These are phyloP conservation scores for Bungarus multicinctus DNA, from an alignment of 2,113 vertebrate genomes.

Conservation along the genomic window DNA sequence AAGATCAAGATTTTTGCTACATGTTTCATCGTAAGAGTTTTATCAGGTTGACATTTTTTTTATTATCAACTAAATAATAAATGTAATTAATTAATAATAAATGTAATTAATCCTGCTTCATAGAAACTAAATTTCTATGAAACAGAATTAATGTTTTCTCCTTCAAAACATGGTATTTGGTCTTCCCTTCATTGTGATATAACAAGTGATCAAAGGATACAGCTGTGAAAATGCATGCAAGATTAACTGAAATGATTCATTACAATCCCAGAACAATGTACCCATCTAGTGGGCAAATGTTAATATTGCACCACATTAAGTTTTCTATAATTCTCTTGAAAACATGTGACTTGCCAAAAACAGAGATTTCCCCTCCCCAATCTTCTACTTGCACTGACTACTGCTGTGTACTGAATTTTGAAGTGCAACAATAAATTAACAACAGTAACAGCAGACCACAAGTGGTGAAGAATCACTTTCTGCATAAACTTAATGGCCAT, in stretches of 20 bases:
- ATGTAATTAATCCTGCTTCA: background rate
- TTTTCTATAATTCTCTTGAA: background rate
- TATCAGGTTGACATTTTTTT: background rate
- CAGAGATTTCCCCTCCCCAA: background rate
- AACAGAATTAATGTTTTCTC: background rate
- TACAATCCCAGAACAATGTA: constrained; percentile 39
- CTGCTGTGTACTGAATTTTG: background rate
- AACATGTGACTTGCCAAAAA: background rate
- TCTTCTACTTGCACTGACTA: background rate
- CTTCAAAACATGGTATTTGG: too few relatives aligned
- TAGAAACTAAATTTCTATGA: background rate
- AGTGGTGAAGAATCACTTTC: background rate
- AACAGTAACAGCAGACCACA: background rate
- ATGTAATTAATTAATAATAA: background rate
- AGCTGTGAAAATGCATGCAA: constrained; percentile 6
- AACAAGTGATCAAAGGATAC: background rate
- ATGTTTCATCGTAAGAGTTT: background rate
- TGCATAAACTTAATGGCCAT: background rate
- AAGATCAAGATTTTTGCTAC: background rate
- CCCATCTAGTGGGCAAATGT: constrained; percentile 58
- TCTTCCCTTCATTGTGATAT: background rate
- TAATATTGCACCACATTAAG: constrained; percentile 34
- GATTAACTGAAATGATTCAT: constrained; percentile 24
- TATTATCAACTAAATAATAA: background rate
- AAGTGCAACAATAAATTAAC: background rate